Base-by-base conservation (phyloP, 2,888 invertebrate genomes). In the Ecliptopera silaceata region DNA sequence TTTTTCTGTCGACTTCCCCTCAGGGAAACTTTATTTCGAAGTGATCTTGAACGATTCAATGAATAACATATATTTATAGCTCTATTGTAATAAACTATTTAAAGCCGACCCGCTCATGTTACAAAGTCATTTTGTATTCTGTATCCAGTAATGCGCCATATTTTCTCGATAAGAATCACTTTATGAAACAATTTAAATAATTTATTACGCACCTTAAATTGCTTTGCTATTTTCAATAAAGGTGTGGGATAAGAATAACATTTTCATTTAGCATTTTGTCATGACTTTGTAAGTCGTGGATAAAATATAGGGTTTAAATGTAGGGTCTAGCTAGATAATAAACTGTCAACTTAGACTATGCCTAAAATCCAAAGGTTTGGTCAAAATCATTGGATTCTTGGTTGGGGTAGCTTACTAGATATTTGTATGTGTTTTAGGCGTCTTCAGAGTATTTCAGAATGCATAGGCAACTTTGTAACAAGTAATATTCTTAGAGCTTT, bases 1-100 rank as follows among this genome's bases (percentile, higher is more conserved):
- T 34, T 31, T 47, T 47, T 51, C 51, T 38, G 20, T 18, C 22
- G 32, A 57, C 20, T 45, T 26, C 48, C 69, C 76, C 44, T 41
- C 20, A 12, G 43, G 50, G 55, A 46, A 56, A 43, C 47, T 51
- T 45, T 48, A 51, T 43, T 41, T 36, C 44, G 31, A 46, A 47
- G 31, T 47, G 46, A 59, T 55, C 26, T n/a, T n/a, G n/a, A n/a
- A 26, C 26, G 26, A 47, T 51, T 56, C 48, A 52, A 56, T 59
- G 56, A 56, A 52, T 45, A 38, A 29, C 18, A 22, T 55, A 43
- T 60, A 52, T 60, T 56, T 55, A 59, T 51, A 39, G 56, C 56
- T 52, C 52, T 52, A 60, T 56, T 56, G 60, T 53, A 56, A 56
- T 56, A 49, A 56, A 53, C 57, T 49, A 53, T 52, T 52, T 42